These are phyloP conservation scores for Drepanosiphum platanoidis DNA, from an alignment of 2,888 invertebrate species.

Conservation along the genomic window DNA sequence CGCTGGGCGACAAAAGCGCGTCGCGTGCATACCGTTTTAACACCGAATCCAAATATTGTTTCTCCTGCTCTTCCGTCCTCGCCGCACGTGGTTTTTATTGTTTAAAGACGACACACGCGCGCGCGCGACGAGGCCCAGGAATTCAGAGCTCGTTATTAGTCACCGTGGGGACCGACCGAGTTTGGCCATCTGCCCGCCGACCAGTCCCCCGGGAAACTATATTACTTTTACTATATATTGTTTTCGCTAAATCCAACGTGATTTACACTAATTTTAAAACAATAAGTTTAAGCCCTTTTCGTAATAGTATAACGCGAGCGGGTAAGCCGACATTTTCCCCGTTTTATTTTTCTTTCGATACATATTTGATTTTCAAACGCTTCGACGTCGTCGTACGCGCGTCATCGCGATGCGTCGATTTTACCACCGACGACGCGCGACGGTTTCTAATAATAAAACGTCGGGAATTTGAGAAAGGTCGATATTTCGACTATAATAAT, in stretches of 20 bases:
- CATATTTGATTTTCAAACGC: too few species aligned
- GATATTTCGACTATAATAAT: too few species aligned
- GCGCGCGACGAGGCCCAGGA: background rate
- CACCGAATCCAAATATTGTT: background rate
- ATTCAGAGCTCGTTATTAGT: background rate
- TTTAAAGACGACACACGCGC: too few species aligned
- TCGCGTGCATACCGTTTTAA: background rate
- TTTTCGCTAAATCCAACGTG: background rate
- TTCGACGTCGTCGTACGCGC: too few species aligned
- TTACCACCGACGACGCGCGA: too few species aligned
- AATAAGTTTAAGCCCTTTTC: slow-evolving; percentile 1
- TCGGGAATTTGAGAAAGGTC: too few species aligned
- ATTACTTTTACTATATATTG: slow-evolving; percentile 12
- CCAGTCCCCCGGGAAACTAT: background rate
- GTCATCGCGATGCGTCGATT: too few species aligned
- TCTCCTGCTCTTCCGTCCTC: background rate
- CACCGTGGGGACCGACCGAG: background rate
- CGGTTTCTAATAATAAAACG: too few species aligned
- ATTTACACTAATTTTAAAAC: background rate
- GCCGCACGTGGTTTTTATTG: background rate
- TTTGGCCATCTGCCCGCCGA: slow-evolving; percentile 10
- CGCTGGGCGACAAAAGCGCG: background rate
- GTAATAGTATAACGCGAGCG: too few species aligned
- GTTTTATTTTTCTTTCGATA: too few species aligned
- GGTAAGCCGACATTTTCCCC: too few species aligned